Evolutionary conservation across 2,888 invertebrate species (phyloP), one percentile per base, ranked within the genome.

Genomic region (Archips crataeganus): DNA sequence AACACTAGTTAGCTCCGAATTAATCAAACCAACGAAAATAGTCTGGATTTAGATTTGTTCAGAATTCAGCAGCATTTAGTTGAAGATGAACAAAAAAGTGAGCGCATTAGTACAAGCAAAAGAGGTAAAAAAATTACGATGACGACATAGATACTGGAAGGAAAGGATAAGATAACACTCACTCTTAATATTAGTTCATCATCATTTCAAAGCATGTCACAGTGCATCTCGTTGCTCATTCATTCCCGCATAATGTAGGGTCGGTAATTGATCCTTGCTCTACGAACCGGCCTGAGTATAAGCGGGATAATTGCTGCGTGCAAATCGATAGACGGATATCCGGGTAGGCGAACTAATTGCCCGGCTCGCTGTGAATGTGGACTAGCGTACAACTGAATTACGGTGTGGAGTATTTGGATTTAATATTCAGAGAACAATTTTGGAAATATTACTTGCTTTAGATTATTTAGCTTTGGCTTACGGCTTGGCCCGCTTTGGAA

Each of bases 271-370:
- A 77, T 77, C 84, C 76, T 78, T 78, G 78, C 70, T 71, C 62
- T 71, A 70, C 68, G 77, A 77, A 73, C 77, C 79, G 76, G 76
- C 57, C 75, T 77, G 82, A 77, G 80, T 81, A 81, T 82, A 84
- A 82, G 81, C 76, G 72, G 78, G 81, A 85, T 90, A 90, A 91
- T 90, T 84, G 88, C 85, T 82, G 83, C 79, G 83, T 84, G 85
- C 82, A 81, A 87, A 88, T 89, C 87, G 87, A 89, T 87, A 86
- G 86, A 85, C 87, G 89, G 91, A 89, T 87, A 87, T 90, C 88
- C 90, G 89, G 79, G 80, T 77, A 79, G 77, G 76, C 77, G 80
- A 79, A 57, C 87, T 91, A 91, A 91, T 91, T 91, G 90, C 85
- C 82, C 82, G 79, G 79, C 80, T 79, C 77, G 75, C 75, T 11